Conservation (phyloP, 2,797 vertebrate species). For the Notolabrus celidotus region DNA sequence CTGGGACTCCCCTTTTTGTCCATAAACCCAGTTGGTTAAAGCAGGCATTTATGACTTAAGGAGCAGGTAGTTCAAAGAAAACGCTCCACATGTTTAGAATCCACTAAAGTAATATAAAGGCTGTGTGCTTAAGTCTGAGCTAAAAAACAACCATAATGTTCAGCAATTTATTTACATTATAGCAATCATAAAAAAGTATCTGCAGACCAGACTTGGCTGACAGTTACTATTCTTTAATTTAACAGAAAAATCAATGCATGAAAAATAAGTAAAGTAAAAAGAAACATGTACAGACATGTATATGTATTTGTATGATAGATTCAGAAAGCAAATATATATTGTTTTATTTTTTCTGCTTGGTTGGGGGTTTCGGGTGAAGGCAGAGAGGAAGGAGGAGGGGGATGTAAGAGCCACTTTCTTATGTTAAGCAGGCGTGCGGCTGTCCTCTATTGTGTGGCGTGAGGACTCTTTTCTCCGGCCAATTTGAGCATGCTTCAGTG, state of each 20-base stretch:
- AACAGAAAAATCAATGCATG: neutral
- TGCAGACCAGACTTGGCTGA: neutral
- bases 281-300: neutral
- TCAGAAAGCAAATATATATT: conserved; percentile 29
- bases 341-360: conserved; percentile 9
- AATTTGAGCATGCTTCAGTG: conserved; percentile 86
- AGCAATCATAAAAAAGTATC: neutral
- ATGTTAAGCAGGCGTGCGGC: conserved; percentile 86
- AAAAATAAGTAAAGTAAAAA: neutral
- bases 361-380: conserved; percentile 37
- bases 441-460: conserved; percentile 85
- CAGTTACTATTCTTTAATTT: neutral
- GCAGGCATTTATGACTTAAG: neutral
- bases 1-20: conserved; percentile 22
- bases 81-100: neutral
- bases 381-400: conserved; percentile 64
- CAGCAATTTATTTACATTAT: neutral
- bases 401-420: conserved; percentile 84
- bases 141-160: neutral
- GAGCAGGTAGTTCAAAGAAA: conserved; percentile 9
- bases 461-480: conserved; percentile 86
- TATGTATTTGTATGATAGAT: conserved; percentile 7
- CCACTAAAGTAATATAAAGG: neutral
- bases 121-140: neutral
- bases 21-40: conserved; percentile 11